Evolutionary conservation across 2,888 invertebrate genomes (phyloP).

Genomic region (Thalpophila matura): DNA sequence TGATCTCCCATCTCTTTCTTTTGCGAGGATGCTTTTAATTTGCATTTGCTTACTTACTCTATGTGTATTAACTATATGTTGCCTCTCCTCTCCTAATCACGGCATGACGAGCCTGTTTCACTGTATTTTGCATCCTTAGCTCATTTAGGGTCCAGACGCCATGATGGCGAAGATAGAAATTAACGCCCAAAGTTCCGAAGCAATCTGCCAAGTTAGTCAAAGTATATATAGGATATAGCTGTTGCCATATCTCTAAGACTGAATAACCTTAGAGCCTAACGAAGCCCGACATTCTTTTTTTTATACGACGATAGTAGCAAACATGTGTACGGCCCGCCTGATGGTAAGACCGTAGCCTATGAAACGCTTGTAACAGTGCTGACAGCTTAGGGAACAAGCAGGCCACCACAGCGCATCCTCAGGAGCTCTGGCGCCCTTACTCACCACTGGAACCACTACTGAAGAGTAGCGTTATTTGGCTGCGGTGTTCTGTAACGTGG

Average conservation of each 20-base stretch:
- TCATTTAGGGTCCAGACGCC: conserved; percentile 37
- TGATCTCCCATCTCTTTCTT: conserved; percentile 8
- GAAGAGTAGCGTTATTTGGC: no score
- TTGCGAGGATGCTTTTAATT: conserved; percentile 28
- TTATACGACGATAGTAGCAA: background rate
- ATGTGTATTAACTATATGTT: conserved; percentile 57
- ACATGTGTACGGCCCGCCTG: no score
- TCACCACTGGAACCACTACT: no score
- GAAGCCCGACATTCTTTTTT: no score
- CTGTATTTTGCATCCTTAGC: conserved; percentile 55
- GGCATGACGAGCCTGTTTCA: conserved; percentile 56
- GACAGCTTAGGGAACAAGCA: no score
- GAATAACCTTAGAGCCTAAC: no score
- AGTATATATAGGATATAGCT: background rate
- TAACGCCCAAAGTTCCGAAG: background rate
- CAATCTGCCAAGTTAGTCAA: conserved; percentile 39
- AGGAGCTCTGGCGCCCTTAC: no score
- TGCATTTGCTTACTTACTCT: conserved; percentile 47
- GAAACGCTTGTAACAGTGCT: no score
- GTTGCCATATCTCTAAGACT: no score
- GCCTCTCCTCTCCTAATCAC: conserved; percentile 34
- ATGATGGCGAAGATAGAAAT: conserved; percentile 22
- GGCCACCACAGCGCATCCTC: no score
- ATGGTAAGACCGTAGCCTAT: no score
- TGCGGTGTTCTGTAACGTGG: no score